Conservation (phyloP, 2,113 vertebrate genomes). For the Callionymus lyra region DNA sequence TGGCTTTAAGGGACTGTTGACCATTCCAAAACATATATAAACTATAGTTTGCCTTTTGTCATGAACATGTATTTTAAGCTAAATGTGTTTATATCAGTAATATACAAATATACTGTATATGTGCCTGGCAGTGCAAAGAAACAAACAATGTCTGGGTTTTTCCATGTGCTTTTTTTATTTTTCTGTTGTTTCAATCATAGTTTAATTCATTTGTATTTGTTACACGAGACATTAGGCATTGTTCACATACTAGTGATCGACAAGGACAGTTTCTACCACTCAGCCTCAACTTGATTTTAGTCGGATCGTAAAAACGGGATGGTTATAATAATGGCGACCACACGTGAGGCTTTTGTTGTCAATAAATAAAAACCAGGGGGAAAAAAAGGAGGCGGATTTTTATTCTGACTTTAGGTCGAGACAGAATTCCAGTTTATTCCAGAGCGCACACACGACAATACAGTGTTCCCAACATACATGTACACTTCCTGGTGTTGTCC, state of each 20-base stretch:
- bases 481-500: slow-evolving; percentile 6
- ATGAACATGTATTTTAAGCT: no score
- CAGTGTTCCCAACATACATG: background rate
- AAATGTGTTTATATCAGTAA: no score
- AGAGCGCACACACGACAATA: slow-evolving; percentile 22
- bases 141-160: slow-evolving; percentile 43
- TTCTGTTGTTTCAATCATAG: slow-evolving; percentile 67
- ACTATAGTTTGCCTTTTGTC: no score
- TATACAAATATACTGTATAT: no score
- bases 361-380: slow-evolving; percentile 48
- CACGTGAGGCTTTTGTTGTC: slow-evolving; percentile 48
- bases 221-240: slow-evolving; percentile 72
- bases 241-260: slow-evolving; percentile 71
- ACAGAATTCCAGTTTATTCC: slow-evolving; percentile 49
- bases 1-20: no score
- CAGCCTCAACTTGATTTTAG: slow-evolving; percentile 55
- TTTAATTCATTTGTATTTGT: slow-evolving; percentile 68
- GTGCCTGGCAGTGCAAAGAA: slow-evolving; percentile 1
- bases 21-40: no score
- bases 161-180: slow-evolving; percentile 67
- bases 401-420: slow-evolving; percentile 25
- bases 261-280: slow-evolving; percentile 66
- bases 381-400: slow-evolving; percentile 27
- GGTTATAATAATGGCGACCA: slow-evolving; percentile 53
- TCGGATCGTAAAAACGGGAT: slow-evolving; percentile 53